Base-by-base conservation (phyloP, 2,797 vertebrate genomes). In the Sebastes vulpes region DNA sequence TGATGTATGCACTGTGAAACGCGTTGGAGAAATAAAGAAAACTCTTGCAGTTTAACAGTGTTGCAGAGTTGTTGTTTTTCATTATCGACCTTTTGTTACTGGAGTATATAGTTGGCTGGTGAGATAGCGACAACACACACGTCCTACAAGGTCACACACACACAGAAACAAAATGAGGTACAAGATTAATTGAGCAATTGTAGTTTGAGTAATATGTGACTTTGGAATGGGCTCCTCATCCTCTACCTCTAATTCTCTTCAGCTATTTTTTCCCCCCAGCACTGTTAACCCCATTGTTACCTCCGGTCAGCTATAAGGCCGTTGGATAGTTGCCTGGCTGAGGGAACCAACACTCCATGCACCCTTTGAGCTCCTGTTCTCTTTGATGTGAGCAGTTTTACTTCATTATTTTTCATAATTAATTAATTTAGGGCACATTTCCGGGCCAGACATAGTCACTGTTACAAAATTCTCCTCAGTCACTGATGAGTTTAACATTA, bases 331-430 rank as follows among this genome's bases (percentile, higher is more conserved):
- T 63, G 56, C 28, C 52, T 38, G 26, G 50, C 29, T 58, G 65
- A 72, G 25, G 8, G 18, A 75, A 63, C 61, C 28, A 72, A 71
- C 59, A 60, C 53, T 26, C 26, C 12, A 9, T 54, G 23, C 26
- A 52, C 29, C 6, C 10, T 56, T 54, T 46, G 26, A 81, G 0
- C 1, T 0, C n/a, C 23, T 50, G 7, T 18, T 69, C 28, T 79
- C 63, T 82, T 75, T 59, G 20, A 71, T 53, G 32, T 65, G 32
- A 56, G 29, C 38, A 11, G 16, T 70, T 71, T 70, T 18, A 60
- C 42, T 50, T 31, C 23, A 35, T 77, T 7, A 9, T 20, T 20
- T 72, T 65, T 68, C 16, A 35, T 12, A 25, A 56, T 26, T 53
- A 46, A 54, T 77, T 67, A 0, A 65, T 54, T 29, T 18, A 9